Evolutionary conservation across 2,888 invertebrate species (phyloP), one percentile per base, ranked within the genome.

Genomic region (Dryomyza anilis): DNA sequence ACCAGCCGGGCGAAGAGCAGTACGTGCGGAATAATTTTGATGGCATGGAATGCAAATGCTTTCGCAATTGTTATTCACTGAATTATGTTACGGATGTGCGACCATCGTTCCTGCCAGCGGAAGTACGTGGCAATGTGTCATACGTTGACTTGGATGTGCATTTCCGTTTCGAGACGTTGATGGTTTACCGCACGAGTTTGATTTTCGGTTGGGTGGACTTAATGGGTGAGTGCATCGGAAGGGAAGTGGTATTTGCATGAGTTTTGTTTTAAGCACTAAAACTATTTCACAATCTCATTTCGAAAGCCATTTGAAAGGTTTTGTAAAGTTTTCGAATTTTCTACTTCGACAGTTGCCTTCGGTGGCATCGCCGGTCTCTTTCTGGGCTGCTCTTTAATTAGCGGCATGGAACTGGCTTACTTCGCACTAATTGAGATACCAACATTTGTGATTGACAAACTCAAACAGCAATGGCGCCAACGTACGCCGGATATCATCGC

Each of bases 301-400:
- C n/a, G n/a, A n/a, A n/a, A n/a, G n/a, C n/a, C n/a, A n/a, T n/a
- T n/a, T n/a, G n/a, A n/a, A n/a, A n/a, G n/a, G n/a, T n/a, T n/a
- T n/a, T n/a, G n/a, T n/a, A n/a, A n/a, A n/a, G n/a, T n/a, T 43
- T 16, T 43, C 33, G 12, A 33, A 16, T 8, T 16, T 12, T 8
- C 25, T 1, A 56, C 63, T n/a, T n/a, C n/a, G n/a, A 0, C 67
- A 81, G 85, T 85, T 30, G 82, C 85, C 29, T 85, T 86, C 72
- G 85, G 85, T 19, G 85, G 85, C 53, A 84, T 85, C 65, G 85
- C 84, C 33, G 85, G 86, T 1, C 80, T 86, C 30, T 86, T 85
- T 74, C 72, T 85, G 29, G 85, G 85, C 43, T 84, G 84, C 43
- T 86, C 86, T 7, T 72, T 86, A 29, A 78, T 85, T 64, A 85